phyloP scores from a whole-genome alignment of 2,113 vertebrate species.

The Psophia crepitans region DNA sequence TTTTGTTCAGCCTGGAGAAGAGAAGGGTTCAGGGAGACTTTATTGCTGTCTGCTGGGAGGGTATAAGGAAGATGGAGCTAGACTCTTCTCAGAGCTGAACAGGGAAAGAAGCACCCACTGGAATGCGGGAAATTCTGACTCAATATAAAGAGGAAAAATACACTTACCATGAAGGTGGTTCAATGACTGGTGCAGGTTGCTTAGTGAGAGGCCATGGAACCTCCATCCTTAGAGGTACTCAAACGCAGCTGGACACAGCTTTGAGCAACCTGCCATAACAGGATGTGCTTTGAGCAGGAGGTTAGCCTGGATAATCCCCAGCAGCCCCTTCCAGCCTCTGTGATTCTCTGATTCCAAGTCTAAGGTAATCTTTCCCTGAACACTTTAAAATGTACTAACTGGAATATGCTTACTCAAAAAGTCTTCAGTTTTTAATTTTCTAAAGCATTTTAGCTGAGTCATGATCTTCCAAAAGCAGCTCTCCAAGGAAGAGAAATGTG shows the following conservation, averaged over 20 bases:
- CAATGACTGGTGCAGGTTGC: neutral
- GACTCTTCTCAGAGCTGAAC: no score
- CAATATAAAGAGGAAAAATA: neutral
- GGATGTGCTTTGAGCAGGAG: neutral
- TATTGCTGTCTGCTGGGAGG: neutral
- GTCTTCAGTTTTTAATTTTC: neutral
- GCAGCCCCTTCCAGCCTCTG: neutral
- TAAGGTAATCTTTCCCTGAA: neutral
- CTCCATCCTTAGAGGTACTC: neutral
- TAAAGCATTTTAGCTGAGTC: neutral
- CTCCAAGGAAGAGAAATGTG: neutral
- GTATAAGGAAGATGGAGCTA: neutral
- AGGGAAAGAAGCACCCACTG: neutral
- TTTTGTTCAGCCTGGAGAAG: neutral
- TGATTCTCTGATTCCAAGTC: neutral
- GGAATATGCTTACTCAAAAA: neutral
- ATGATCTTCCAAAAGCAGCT: slow-evolving; percentile 7
- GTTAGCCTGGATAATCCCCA: neutral
- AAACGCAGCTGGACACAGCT: neutral
- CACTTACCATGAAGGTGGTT: neutral
- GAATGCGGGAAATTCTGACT: neutral
- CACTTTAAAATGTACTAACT: neutral
- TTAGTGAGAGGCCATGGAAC: neutral
- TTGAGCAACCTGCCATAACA: neutral
- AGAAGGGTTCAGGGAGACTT: neutral